Base-by-base conservation (phyloP, 2,888 invertebrate species). In the Cataglyphis albicans region DNA sequence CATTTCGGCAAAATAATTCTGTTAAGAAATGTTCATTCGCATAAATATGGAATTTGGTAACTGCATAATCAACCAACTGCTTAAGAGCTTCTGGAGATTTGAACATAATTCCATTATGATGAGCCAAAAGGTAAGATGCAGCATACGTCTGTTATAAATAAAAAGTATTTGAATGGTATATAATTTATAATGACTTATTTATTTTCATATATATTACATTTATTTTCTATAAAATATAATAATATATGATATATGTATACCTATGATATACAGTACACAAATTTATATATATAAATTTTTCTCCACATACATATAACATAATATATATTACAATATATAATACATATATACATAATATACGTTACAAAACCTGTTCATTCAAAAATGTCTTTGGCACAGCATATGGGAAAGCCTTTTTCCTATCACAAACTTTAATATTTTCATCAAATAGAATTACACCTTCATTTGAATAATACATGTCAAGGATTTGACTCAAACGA, bases 391-490 rank as follows among this genome's bases (percentile, higher is more conserved):
- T 89, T 12, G 93, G 88, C 91, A 93, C 7, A 94, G 95, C 88
- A 41, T 93, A 94, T 0, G 73, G 6, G 38, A 87, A 88, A 29
- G 41, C n/a, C 1, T 52, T 84, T n/a, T 44, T 82, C 21, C 97
- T 94, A 85, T 96, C 95, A 87, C 96, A 96, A 3, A 96, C 96
- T 90, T 95, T 95, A n/a, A 96, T 95, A 48, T 94, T 94, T 0
- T 95, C 93, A 35, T 96, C 95, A 89, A 96, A 96, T 9, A 74
- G n/a, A 0, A 96, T 95, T 0, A 96, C 95, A 0, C 97, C 97
- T 82, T 95, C 95, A 86, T 96, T 95, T 0, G 97, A 96, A 91
- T 97, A 97, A 92, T 97, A 97, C 96, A 96, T 96, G 84, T 97
- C 96, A 63, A 97, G 93, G 18, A 97, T 92, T 94, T 97, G 96